Evolutionary conservation across 2,888 invertebrate species (phyloP).

Genomic region (Apamea epomidion): DNA sequence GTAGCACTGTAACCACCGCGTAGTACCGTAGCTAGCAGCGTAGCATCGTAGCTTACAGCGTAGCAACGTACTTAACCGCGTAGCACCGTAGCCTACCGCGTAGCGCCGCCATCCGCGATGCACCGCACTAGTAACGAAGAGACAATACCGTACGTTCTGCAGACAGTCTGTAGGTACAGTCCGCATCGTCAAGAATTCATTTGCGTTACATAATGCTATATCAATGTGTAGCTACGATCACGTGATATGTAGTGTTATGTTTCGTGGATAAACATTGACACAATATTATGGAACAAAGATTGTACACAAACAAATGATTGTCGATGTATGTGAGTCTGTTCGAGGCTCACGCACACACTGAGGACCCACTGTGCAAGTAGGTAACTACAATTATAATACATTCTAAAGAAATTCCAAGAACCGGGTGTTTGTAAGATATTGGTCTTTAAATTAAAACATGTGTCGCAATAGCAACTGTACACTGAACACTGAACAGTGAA

Average conservation of each 20-base stretch:
- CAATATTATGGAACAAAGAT: not conserved
- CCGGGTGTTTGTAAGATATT: slow-evolving; percentile 3
- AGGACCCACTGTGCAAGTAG: not conserved
- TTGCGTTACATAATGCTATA: not conserved
- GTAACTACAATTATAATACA: no score
- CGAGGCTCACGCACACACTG: not conserved
- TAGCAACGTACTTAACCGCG: not conserved
- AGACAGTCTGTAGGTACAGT: not conserved
- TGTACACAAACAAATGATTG: not conserved
- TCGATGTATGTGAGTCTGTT: not conserved
- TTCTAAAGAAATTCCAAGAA: not conserved
- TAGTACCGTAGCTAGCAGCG: not conserved
- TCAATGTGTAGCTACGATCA: not conserved
- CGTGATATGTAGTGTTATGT: not conserved
- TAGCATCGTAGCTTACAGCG: not conserved
- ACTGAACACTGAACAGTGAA: not conserved
- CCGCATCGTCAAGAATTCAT: not conserved
- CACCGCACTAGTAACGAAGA: not conserved
- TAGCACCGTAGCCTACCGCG: not conserved
- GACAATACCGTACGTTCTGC: not conserved
- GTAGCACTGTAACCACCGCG: not conserved
- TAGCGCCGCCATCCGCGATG: not conserved
- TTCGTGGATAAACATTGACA: not conserved
- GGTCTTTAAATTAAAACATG: not conserved
- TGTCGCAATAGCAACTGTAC: not conserved